Evolutionary conservation across 2,113 vertebrate species (phyloP).

Genomic region (Poecilia latipinna): DNA sequence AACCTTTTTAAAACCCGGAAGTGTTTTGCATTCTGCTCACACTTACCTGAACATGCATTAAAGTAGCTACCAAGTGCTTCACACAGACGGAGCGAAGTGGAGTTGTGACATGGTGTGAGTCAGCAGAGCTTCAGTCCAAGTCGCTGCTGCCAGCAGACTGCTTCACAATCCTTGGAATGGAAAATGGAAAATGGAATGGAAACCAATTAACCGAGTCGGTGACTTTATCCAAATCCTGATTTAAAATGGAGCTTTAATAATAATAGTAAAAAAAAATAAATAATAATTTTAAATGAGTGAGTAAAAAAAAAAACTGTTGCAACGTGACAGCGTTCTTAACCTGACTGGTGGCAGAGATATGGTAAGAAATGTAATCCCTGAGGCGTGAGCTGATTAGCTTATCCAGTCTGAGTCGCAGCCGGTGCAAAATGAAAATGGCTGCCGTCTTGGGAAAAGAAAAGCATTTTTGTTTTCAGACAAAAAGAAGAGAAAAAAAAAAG

Average conservation of each 20-base stretch:
- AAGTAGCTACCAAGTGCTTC: conserved; percentile 59
- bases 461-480: conserved; percentile 12
- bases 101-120: conserved; percentile 54
- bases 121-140: conserved; percentile 56
- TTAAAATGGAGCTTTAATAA: conserved; percentile 67
- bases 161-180: conserved; percentile 59
- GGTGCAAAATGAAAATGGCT: conserved; percentile 58
- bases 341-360: conserved; percentile 75
- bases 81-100: conserved; percentile 51
- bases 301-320: conserved; percentile 69
- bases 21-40: conserved; percentile 15
- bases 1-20: conserved; percentile 26
- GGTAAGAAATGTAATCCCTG: conserved; percentile 78
- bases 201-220: conserved; percentile 77
- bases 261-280: conserved; percentile 65
- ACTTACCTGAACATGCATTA: conserved; percentile 49
- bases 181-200: conserved; percentile 48
- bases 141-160: conserved; percentile 54
- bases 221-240: conserved; percentile 76
- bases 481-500: conserved; percentile 7
- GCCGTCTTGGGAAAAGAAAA: conserved; percentile 30
- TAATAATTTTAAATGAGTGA: conserved; percentile 38
- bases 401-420: conserved; percentile 66
- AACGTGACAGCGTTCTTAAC: conserved; percentile 74
- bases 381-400: conserved; percentile 74